These are phyloP conservation scores for Enoplosus armatus DNA, from an alignment of 2,797 vertebrate genomes.

Conservation along the genomic window DNA sequence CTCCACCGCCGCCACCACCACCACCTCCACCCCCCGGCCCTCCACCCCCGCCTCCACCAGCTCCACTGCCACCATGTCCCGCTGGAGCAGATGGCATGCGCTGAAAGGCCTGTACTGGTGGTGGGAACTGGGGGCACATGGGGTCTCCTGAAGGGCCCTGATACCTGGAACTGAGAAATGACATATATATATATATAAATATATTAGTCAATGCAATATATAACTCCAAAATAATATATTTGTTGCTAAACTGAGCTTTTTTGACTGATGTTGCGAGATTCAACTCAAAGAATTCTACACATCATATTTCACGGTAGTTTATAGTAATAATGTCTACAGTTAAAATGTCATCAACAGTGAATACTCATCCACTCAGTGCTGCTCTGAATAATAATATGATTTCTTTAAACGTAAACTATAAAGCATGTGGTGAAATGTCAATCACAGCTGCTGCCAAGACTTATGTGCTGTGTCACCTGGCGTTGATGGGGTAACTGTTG, in stretches of 20 bases:
- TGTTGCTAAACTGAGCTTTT: not conserved
- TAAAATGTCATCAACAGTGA: not conserved
- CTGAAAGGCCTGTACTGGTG: conserved; percentile 86
- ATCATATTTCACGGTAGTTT: too few relatives aligned
- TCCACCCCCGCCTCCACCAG: conserved; percentile 63
- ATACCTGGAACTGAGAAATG: conserved; percentile 85
- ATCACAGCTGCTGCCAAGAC: not conserved
- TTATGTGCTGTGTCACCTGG: conserved; percentile 77
- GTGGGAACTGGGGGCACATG: conserved; percentile 88
- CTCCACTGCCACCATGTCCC: conserved; percentile 65
- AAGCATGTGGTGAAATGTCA: not conserved
- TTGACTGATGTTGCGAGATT: not conserved
- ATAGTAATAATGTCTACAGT: not conserved
- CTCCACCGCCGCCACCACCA: conserved; percentile 25
- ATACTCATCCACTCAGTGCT: not conserved
- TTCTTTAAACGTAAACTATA: not conserved
- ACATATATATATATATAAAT: not conserved
- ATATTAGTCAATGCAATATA: not conserved
- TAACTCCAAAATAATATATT: not conserved
- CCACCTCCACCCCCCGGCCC: conserved; percentile 69
- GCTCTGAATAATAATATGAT: not conserved
- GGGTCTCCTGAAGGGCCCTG: conserved; percentile 87
- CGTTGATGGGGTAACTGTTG: conserved; percentile 83
- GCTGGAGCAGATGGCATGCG: conserved; percentile 84
- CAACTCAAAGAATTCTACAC: not conserved